Percentiles rank a stretch among this genome's conserved stretches.
Evolutionary conservation across 2,113 vertebrate species (phyloP).

Genomic region (Bambusicola thoracicus): DNA sequence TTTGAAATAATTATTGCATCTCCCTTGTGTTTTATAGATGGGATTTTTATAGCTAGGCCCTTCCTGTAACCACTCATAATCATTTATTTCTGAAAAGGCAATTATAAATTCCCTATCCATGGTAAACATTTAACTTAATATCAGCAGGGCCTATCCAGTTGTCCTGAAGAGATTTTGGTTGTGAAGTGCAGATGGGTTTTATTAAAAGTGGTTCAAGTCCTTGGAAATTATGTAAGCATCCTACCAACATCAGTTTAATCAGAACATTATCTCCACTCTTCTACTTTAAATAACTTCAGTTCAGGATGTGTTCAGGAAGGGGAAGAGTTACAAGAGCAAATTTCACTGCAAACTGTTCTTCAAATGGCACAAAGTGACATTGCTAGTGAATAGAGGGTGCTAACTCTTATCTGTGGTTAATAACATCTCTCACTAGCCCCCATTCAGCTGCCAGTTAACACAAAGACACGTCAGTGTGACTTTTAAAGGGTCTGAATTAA

Average conservation of each 20-base stretch:
- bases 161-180: constrained; percentile 52
- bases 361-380: constrained; percentile 79
- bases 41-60: not conserved
- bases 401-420: constrained; percentile 81
- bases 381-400: constrained; percentile 76
- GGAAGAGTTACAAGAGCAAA: constrained; percentile 65
- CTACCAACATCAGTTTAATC: constrained; percentile 32
- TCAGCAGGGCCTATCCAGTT: constrained; percentile 12
- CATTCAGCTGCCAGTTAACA: constrained; percentile 81
- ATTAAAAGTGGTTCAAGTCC: constrained; percentile 57
- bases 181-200: constrained; percentile 14
- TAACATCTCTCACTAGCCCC: constrained; percentile 72
- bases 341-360: constrained; percentile 48
- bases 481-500: constrained; percentile 80
- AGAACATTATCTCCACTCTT: constrained; percentile 42
- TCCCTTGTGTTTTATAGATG: constrained; percentile 27
- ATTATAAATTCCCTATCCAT: constrained; percentile 45
- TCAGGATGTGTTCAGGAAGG: not conserved
- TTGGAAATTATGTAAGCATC: constrained; percentile 47
- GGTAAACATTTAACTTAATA: constrained; percentile 62
- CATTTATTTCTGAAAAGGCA: constrained; percentile 49
- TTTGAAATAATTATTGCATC: constrained; percentile 17
- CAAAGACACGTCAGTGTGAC: constrained; percentile 75
- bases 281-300: constrained; percentile 67
- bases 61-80: constrained; percentile 56